Evolutionary conservation across 2,888 invertebrate genomes (phyloP).

Genomic region (Limnephilus auricula): DNA sequence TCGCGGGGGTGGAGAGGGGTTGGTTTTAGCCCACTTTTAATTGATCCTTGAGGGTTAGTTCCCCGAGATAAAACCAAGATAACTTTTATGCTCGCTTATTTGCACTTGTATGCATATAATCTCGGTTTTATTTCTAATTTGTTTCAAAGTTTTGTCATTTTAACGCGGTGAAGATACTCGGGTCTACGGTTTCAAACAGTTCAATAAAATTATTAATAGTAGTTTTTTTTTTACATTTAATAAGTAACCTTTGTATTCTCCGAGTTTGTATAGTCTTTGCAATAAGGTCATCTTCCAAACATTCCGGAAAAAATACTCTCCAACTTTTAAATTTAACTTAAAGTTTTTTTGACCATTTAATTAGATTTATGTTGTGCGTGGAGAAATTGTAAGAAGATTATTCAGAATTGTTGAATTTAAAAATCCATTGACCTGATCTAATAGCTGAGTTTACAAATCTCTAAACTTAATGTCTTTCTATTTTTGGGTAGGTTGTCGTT

Average conservation of each 20-base stretch:
- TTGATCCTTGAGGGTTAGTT: slow-evolving; percentile 78
- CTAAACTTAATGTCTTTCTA: too few species aligned
- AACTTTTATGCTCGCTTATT: slow-evolving; percentile 62
- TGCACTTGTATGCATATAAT: slow-evolving; percentile 59
- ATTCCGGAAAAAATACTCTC: neutral
- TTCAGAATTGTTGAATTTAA: too few species aligned
- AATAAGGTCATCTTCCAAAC: too few species aligned
- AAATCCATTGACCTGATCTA: too few species aligned
- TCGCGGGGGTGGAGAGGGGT: neutral
- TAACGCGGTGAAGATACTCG: slow-evolving; percentile 6
- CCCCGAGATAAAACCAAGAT: slow-evolving; percentile 64
- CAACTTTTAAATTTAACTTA: too few species aligned
- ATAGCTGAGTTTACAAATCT: too few species aligned
- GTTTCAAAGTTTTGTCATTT: slow-evolving; percentile 48
- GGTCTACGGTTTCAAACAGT: neutral
- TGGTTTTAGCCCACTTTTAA: slow-evolving; percentile 73
- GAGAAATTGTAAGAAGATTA: neutral
- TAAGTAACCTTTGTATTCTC: too few species aligned
- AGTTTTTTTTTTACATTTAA: too few species aligned
- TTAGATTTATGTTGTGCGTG: neutral
- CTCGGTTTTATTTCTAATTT: slow-evolving; percentile 49
- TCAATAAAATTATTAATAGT: too few species aligned
- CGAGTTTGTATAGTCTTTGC: too few species aligned
- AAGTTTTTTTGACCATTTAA: neutral
- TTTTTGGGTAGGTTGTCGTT: too few species aligned